phyloP scores from a whole-genome alignment of 2,113 vertebrate genomes.

The Miniopterus natalensis region DNA sequence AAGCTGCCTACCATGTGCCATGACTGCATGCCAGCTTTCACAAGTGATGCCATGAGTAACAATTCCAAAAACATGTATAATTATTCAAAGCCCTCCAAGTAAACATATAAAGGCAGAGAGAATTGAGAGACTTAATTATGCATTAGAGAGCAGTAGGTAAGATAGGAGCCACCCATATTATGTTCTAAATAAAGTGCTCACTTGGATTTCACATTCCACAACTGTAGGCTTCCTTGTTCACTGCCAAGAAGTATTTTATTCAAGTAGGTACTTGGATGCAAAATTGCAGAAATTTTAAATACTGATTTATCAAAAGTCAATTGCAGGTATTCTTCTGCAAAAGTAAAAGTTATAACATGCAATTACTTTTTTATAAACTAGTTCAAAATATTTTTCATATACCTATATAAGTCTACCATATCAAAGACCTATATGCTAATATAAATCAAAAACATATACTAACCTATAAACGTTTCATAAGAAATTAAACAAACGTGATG shows the following conservation, averaged over 20 bases:
- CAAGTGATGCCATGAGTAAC: neutral
- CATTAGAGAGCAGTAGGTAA: neutral
- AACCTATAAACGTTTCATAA: conserved; percentile 15
- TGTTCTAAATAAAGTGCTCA: conserved; percentile 84
- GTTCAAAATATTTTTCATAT: neutral
- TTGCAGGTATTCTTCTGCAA: conserved; percentile 94
- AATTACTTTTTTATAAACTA: conserved; percentile 37
- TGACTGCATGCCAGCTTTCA: neutral
- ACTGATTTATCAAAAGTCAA: conserved; percentile 92
- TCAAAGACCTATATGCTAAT: conserved; percentile 11
- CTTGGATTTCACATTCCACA: conserved; percentile 99
- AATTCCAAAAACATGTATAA: neutral
- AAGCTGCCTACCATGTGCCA: neutral
- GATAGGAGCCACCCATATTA: neutral
- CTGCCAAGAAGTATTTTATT: conserved; percentile 98
- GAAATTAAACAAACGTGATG: conserved; percentile 35
- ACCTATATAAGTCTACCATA: neutral
- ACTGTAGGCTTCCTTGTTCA: conserved; percentile 95
- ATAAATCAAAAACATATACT: conserved; percentile 48
- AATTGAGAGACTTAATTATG: neutral
- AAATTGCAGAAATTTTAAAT: conserved; percentile 93
- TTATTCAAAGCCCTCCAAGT: conserved; percentile 18
- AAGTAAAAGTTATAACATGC: neutral
- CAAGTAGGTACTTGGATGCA: conserved; percentile 97
- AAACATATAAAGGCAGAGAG: neutral